These are phyloP conservation scores for Lepilemur ruficaudatus DNA, from an alignment of 2,797 vertebrate species.

Conservation along the genomic window DNA sequence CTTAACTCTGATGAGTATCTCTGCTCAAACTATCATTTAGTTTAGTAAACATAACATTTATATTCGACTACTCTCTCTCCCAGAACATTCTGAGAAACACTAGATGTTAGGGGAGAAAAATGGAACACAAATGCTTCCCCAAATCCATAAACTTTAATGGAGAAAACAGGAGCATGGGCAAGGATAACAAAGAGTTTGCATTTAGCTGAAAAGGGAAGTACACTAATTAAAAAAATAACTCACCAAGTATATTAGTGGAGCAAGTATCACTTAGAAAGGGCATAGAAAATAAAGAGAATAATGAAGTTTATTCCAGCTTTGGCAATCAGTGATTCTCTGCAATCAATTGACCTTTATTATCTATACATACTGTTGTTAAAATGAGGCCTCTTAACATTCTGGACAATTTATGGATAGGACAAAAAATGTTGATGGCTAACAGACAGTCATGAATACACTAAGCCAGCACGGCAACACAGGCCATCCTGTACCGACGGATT, in stretches of 20 bases:
- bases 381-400: background rate
- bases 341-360: background rate
- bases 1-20: background rate
- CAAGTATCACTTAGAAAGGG: constrained; percentile 29
- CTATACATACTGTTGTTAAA: background rate
- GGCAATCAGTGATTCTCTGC: background rate
- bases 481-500: background rate
- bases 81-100: constrained; percentile 15
- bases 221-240: constrained; percentile 28
- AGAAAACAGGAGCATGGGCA: background rate
- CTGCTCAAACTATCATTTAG: background rate
- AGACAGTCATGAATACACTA: background rate
- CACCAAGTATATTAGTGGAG: background rate
- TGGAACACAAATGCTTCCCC: background rate
- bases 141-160: background rate
- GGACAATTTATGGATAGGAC: background rate
- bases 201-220: background rate
- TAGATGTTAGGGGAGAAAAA: background rate
- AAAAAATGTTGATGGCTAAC: background rate
- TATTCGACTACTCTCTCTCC: background rate
- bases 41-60: background rate
- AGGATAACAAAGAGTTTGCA: background rate
- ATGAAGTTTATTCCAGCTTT: background rate
- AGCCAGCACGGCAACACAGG: background rate
- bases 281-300: background rate